These are phyloP conservation scores for Grammomys surdaster DNA, from an alignment of 2,113 vertebrate species.

Conservation along the genomic window DNA sequence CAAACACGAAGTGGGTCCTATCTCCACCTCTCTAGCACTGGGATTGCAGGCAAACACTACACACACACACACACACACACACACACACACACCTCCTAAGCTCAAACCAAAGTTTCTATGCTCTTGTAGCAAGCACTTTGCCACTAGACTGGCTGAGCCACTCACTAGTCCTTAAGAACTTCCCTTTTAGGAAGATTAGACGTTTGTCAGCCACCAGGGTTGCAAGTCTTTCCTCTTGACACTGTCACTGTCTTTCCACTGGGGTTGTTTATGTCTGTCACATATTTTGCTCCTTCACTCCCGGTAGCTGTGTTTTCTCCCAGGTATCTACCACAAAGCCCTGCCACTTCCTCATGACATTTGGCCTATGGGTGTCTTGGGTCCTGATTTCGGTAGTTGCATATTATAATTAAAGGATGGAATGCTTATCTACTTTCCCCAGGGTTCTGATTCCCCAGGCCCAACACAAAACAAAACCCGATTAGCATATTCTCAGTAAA, in stretches of 20 bases:
- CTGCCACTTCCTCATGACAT: neutral
- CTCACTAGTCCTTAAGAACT: neutral
- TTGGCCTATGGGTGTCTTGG: neutral
- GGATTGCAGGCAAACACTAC: neutral
- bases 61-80: too few relatives aligned
- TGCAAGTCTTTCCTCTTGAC: neutral
- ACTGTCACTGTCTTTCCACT: neutral
- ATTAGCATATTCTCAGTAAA: neutral
- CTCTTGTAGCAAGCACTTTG: neutral
- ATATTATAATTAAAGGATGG: neutral
- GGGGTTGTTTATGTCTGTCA: neutral
- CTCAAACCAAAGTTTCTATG: neutral
- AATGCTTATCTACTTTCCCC: neutral
- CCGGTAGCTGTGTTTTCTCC: neutral
- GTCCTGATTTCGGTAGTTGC: neutral
- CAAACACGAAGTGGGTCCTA: neutral
- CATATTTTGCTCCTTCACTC: neutral
- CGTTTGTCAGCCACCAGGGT: neutral
- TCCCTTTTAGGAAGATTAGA: conserved; percentile 24
- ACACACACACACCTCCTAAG: neutral
- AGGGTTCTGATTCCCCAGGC: neutral
- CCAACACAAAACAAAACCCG: neutral
- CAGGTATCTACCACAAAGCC: neutral
- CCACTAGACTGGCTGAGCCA: neutral
- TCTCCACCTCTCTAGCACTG: neutral